These are phyloP conservation scores for Mactra quadrangularis DNA, from an alignment of 1,140 invertebrate genomes.

Conservation along the genomic window DNA sequence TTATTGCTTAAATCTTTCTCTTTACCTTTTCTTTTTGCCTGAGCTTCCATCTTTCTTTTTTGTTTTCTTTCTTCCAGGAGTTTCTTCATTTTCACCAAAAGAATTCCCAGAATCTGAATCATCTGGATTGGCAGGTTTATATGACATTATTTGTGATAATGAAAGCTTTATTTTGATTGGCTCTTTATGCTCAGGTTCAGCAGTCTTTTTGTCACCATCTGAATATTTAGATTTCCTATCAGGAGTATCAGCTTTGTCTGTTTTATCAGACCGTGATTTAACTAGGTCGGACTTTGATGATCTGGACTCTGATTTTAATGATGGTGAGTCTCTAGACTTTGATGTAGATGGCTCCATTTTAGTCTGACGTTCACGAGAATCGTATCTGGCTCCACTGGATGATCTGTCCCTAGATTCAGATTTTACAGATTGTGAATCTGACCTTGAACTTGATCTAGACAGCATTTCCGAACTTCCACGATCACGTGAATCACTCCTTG, in stretches of 20 bases:
- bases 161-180: slow-evolving; percentile 60
- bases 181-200: slow-evolving; percentile 58
- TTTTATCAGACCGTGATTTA: slow-evolving; percentile 11
- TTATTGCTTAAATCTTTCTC: no score
- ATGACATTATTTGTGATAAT: slow-evolving; percentile 45
- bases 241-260: slow-evolving; percentile 38
- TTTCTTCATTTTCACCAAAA: slow-evolving; percentile 36
- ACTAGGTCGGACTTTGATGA: slow-evolving; percentile 1
- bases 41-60: slow-evolving; percentile 60
- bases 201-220: slow-evolving; percentile 47
- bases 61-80: slow-evolving; percentile 4
- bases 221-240: slow-evolving; percentile 41
- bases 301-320: slow-evolving; percentile 4
- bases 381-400: not conserved
- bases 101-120: slow-evolving; percentile 50
- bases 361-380: slow-evolving; percentile 15
- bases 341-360: slow-evolving; percentile 13
- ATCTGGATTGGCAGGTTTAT: slow-evolving; percentile 25
- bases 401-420: slow-evolving; percentile 25
- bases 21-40: slow-evolving; percentile 62
- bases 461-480: slow-evolving; percentile 35
- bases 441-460: slow-evolving; percentile 50
- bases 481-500: slow-evolving; percentile 53
- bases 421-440: not conserved
- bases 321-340: slow-evolving; percentile 35